Conservation (phyloP, 2,888 invertebrate genomes). For the Drosophila ustulata region DNA sequence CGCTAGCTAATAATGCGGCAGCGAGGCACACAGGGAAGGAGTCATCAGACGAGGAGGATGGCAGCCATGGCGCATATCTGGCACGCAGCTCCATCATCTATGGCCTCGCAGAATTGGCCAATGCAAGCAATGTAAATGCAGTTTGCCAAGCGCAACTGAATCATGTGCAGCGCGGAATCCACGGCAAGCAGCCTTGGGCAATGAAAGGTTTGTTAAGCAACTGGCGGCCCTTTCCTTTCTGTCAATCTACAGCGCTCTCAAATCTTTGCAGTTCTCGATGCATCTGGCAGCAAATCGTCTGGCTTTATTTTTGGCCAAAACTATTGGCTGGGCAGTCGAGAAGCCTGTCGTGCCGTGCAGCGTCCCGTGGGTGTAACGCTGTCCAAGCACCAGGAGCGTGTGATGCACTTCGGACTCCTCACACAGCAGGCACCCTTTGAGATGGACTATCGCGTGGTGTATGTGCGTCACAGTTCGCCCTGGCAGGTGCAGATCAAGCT, state of each 20-base stretch:
- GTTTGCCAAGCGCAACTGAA: conserved; percentile 85
- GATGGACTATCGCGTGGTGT: conserved; percentile 84
- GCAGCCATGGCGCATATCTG: conserved; percentile 48
- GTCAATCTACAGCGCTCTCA: neutral
- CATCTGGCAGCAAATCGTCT: conserved; percentile 86
- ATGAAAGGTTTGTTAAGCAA: conserved; percentile 86
- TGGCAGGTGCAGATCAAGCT: conserved; percentile 85
- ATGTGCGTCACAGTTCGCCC: conserved; percentile 84
- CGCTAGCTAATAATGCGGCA: neutral
- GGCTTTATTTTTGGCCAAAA: conserved; percentile 88
- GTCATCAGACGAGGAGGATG: conserved; percentile 26
- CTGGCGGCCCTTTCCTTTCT: neutral
- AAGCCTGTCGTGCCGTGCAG: conserved; percentile 85
- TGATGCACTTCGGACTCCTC: conserved; percentile 83
- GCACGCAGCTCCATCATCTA: conserved; percentile 83
- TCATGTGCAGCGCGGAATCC: conserved; percentile 84
- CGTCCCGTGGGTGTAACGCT: conserved; percentile 82
- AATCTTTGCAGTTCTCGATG: conserved; percentile 86
- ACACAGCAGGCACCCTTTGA: conserved; percentile 83
- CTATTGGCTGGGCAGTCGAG: conserved; percentile 87
- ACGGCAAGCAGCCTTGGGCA: conserved; percentile 85
- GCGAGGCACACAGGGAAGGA: conserved; percentile 17
- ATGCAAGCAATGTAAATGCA: conserved; percentile 73
- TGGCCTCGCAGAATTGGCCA: conserved; percentile 81
- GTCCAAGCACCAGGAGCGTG: conserved; percentile 80